Conservation (phyloP, 2,113 vertebrate genomes). For the Alces alces region DNA sequence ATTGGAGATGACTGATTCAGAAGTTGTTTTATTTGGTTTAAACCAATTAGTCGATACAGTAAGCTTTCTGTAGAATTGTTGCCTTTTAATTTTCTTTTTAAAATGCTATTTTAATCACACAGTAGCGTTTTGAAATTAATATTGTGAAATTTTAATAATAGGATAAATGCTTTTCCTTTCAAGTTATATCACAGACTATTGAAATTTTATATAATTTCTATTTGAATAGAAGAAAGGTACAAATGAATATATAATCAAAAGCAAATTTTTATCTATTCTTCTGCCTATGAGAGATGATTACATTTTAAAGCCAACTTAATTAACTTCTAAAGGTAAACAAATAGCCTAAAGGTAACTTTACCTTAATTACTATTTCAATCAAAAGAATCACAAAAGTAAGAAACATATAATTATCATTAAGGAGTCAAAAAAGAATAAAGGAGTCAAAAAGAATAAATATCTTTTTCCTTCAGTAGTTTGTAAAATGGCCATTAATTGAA, state of each 20-base stretch:
- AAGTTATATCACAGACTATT: background rate
- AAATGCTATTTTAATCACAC: background rate
- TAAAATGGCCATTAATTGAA: background rate
- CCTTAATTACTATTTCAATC: background rate
- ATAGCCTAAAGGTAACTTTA: background rate
- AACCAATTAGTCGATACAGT: background rate
- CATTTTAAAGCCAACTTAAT: conserved; percentile 1
- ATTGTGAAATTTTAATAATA: background rate
- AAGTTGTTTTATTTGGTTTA: conserved; percentile 11
- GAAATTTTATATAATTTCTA: background rate
- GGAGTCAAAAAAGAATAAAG: background rate
- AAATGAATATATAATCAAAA: background rate
- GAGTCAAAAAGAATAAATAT: background rate
- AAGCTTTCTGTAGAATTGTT: background rate
- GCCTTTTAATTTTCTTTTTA: background rate
- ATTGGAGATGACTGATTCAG: background rate
- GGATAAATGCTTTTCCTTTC: background rate
- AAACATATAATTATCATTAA: background rate
- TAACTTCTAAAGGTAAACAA: background rate
- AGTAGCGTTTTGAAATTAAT: background rate
- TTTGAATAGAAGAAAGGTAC: background rate
- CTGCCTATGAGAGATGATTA: background rate
- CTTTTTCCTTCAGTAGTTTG: background rate
- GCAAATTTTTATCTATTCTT: background rate
- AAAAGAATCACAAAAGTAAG: conserved; percentile 1